These are phyloP conservation scores for Phoenicopterus ruber DNA, from an alignment of 2,113 vertebrate genomes.

Conservation along the genomic window DNA sequence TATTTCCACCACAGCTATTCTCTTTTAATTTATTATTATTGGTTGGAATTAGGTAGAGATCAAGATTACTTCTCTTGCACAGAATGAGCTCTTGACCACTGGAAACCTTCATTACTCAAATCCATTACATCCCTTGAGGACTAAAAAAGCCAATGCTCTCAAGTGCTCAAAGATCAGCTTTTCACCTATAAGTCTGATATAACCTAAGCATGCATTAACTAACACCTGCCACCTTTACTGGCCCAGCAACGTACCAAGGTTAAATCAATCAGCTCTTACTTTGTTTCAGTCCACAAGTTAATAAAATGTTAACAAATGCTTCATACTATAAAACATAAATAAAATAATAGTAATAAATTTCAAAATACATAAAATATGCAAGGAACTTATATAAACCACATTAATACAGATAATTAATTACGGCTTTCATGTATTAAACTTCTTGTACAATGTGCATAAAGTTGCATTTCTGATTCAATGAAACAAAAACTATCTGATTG, in stretches of 20 bases:
- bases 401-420: neutral
- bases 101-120: neutral
- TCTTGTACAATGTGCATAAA: neutral
- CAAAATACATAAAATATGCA: neutral
- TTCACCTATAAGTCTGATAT: neutral
- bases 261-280: neutral
- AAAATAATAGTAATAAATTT: neutral
- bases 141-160: neutral
- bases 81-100: neutral
- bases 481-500: neutral
- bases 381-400: neutral
- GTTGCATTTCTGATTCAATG: neutral
- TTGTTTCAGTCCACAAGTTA: neutral
- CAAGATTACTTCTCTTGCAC: neutral
- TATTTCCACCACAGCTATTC: neutral
- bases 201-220: neutral
- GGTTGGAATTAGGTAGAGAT: neutral
- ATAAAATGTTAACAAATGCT: neutral
- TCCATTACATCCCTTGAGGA: neutral
- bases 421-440: neutral
- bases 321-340: neutral
- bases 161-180: neutral
- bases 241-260: neutral
- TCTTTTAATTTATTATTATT: neutral
- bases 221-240: neutral